These are phyloP conservation scores for Crambe crambe DNA, from an alignment of 37 sponge, comb jelly and placozoan genomes.

Conservation along the genomic window DNA sequence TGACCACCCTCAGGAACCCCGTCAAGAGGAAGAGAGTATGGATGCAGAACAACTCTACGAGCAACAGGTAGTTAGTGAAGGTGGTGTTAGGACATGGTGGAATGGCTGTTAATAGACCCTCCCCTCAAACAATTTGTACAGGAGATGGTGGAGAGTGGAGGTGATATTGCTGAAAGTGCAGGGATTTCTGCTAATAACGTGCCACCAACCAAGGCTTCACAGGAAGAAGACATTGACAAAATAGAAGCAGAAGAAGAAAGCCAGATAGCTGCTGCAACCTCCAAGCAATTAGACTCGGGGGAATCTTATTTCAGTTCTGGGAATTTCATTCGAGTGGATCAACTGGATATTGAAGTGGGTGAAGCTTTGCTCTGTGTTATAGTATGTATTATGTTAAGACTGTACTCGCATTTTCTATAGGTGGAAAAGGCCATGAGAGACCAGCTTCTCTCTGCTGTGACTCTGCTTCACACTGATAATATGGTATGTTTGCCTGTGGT, in stretches of 20 bases:
- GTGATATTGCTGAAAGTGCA: not conserved
- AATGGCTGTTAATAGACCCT: no score
- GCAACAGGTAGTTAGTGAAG: not conserved
- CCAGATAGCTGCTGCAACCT: not conserved
- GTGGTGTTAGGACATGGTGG: not conserved
- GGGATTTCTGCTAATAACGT: not conserved
- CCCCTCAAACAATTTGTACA: no score
- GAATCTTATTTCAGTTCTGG: slow-evolving; percentile 2
- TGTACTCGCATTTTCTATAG: not conserved
- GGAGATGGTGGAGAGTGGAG: no score
- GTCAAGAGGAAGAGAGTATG: slow-evolving; percentile 31
- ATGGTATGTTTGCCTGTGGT: not conserved
- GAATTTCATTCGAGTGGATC: not conserved
- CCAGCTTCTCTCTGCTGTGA: not conserved
- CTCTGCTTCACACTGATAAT: not conserved
- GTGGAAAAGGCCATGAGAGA: not conserved
- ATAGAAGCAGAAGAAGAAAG: not conserved
- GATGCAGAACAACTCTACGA: not conserved
- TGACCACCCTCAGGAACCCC: not conserved
- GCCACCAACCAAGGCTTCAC: not conserved
- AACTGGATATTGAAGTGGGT: not conserved
- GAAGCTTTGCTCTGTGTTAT: not conserved
- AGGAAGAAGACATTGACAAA: not conserved
- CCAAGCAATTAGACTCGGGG: not conserved
- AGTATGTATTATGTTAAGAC: not conserved